These are phyloP conservation scores for Cheirogaleus medius DNA, from an alignment of 2,113 vertebrate genomes.

Conservation along the genomic window DNA sequence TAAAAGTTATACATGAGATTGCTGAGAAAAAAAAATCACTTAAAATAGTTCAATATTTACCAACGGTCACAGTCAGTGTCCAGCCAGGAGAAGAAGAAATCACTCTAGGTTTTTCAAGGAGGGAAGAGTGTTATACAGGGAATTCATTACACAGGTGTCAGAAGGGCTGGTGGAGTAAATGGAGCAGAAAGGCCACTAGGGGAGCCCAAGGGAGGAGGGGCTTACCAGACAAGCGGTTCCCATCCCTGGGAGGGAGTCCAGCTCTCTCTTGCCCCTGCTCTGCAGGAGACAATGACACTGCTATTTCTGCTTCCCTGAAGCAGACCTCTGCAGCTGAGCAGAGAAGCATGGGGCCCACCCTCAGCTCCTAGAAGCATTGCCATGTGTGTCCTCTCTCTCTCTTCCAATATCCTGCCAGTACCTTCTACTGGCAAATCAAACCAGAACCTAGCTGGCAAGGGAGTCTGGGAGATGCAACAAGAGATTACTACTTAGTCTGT, in stretches of 20 bases:
- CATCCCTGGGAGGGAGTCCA: background rate
- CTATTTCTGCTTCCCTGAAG: background rate
- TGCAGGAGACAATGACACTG: background rate
- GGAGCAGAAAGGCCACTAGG: background rate
- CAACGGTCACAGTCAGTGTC: background rate
- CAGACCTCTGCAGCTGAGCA: background rate
- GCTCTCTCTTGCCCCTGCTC: background rate
- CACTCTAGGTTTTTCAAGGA: background rate
- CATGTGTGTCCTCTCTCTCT: background rate
- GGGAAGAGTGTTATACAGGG: background rate
- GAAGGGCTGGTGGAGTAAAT: background rate
- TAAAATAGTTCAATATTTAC: background rate
- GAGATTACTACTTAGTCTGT: background rate
- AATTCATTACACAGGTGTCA: background rate
- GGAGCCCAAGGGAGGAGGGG: background rate
- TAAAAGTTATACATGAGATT: background rate
- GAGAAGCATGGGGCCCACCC: no score
- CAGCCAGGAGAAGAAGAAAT: background rate
- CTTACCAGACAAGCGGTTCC: background rate
- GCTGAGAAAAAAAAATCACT: background rate
- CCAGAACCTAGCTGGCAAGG: background rate
- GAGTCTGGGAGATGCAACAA: background rate
- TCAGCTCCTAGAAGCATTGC: background rate
- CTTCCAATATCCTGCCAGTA: background rate
- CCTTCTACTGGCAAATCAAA: background rate